Evolutionary conservation across 2,797 vertebrate species (phyloP).

Genomic region (Anabacerthia variegaticeps): DNA sequence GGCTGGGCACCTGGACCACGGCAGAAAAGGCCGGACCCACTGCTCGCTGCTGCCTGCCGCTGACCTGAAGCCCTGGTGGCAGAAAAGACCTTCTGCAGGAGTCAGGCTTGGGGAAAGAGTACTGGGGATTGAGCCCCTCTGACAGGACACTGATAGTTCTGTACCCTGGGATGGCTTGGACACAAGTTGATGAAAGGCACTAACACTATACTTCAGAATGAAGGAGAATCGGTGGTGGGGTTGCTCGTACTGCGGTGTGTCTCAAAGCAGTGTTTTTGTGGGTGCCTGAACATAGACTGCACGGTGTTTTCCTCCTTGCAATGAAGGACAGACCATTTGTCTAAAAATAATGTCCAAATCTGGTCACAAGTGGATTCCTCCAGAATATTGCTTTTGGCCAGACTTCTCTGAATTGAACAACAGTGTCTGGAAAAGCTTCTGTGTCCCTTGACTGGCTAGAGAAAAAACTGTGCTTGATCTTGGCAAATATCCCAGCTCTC

Average conservation of each 20-base stretch:
- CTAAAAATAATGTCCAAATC: constrained; percentile 24
- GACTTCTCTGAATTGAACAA: constrained; percentile 18
- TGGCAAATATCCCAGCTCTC: neutral
- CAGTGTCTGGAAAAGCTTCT: constrained; percentile 3
- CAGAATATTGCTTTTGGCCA: constrained; percentile 7
- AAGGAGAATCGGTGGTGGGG: neutral
- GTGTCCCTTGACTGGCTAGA: neutral
- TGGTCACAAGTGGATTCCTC: neutral
- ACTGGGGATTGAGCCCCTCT: neutral
- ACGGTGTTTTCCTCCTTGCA: neutral
- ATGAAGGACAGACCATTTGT: neutral
- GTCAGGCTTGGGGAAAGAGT: neutral
- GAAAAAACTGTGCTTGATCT: neutral
- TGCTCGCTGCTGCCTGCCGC: neutral
- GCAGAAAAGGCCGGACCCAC: neutral
- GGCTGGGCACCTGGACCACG: neutral
- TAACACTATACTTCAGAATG: neutral
- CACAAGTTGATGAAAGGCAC: rapidly evolving
- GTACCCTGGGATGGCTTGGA: neutral
- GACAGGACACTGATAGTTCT: neutral
- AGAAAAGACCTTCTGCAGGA: neutral
- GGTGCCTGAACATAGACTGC: neutral
- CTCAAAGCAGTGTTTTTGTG: neutral
- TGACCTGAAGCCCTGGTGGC: neutral
- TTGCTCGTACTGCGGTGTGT: neutral